Evolutionary conservation across 2,797 vertebrate genomes (phyloP).

Genomic region (Remorina albescens): DNA sequence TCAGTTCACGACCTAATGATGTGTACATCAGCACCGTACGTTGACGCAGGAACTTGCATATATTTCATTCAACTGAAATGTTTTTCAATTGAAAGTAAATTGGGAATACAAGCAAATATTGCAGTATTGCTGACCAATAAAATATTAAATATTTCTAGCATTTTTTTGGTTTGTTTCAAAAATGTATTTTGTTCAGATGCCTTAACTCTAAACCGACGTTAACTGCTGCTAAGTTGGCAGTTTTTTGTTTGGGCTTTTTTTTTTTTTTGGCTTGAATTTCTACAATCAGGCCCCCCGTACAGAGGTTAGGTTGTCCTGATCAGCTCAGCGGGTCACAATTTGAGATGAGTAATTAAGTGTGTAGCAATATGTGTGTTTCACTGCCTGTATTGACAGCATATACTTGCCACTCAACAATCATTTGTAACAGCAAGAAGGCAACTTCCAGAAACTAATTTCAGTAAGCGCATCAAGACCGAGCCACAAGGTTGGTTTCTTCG

Average conservation of each 20-base stretch:
- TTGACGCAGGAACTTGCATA: background rate
- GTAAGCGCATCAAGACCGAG: constrained; percentile 44
- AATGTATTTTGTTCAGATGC: background rate
- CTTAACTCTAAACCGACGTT: background rate
- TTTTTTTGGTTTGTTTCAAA: background rate
- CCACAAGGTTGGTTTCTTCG: constrained; percentile 18
- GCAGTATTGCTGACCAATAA: too few species aligned
- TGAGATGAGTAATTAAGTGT: constrained; percentile 8
- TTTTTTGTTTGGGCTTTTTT: too few species aligned
- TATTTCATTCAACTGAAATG: background rate
- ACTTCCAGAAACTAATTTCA: constrained; percentile 58
- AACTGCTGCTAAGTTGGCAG: constrained; percentile 5
- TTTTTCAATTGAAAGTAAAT: background rate
- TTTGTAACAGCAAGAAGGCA: constrained; percentile 16
- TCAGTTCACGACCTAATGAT: background rate
- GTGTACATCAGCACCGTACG: background rate
- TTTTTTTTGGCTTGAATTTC: constrained; percentile 37
- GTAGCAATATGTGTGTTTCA: constrained; percentile 18
- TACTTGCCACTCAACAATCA: background rate
- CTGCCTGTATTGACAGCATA: constrained; percentile 23
- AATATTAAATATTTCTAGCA: too few species aligned
- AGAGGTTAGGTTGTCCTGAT: constrained; percentile 56
- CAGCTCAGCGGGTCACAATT: constrained; percentile 40
- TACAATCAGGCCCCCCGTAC: constrained; percentile 44
- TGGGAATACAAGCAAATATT: background rate